phyloP scores from a whole-genome alignment of 1,140 invertebrate genomes.

The Pogonognathellus flavescens region DNA sequence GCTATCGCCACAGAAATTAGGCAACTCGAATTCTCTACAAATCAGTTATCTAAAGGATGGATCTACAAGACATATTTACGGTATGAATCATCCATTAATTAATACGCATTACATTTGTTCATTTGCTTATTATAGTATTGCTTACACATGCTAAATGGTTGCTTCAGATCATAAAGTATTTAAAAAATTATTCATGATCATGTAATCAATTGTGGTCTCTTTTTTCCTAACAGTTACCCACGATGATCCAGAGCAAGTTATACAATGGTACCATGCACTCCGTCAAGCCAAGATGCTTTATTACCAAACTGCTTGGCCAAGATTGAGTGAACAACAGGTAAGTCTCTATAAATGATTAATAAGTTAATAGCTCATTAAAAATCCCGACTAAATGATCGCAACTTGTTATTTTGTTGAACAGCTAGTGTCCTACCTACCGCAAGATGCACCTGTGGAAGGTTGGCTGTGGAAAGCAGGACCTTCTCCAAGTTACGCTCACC shows the following conservation, averaged over 20 bases:
- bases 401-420: no score
- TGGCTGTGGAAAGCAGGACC: constrained; percentile 79
- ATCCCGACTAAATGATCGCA: no score
- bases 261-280: constrained; percentile 91
- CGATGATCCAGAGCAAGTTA: constrained; percentile 86
- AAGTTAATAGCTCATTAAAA: no score
- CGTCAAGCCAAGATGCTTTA: constrained; percentile 81
- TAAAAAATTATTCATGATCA: no score
- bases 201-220: neutral
- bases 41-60: constrained; percentile 86
- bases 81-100: no score
- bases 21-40: constrained; percentile 82
- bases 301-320: constrained; percentile 86
- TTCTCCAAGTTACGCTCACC: constrained; percentile 54
- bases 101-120: no score
- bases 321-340: constrained; percentile 76
- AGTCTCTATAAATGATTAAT: neutral
- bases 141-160: no score
- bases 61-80: constrained; percentile 87
- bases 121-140: no score
- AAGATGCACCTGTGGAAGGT: constrained; percentile 75
- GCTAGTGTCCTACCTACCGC: constrained; percentile 51
- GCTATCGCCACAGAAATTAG: constrained; percentile 87
- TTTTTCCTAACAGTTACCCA: constrained; percentile 75
- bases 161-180: no score